Evolutionary conservation across 2,888 invertebrate species (phyloP).

Genomic region (Phorcus lineatus): DNA sequence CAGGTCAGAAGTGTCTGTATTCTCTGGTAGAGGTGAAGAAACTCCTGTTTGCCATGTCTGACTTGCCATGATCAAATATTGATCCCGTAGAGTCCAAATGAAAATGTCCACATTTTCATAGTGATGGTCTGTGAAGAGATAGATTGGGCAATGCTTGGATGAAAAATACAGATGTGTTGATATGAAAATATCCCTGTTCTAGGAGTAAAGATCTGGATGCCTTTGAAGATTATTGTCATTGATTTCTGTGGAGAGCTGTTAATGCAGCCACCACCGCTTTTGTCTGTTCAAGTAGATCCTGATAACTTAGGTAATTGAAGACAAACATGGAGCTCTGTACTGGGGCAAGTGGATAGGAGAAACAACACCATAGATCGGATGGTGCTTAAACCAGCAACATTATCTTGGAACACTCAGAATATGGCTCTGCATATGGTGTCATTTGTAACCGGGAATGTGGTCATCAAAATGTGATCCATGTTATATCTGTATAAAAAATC

Average conservation of each 20-base stretch:
- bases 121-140: background rate
- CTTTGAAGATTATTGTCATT: constrained; percentile 2
- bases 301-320: background rate
- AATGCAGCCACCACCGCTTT: background rate
- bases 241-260: background rate
- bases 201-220: background rate
- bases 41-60: background rate
- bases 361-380: no score
- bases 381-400: no score
- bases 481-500: no score
- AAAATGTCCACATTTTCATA: background rate
- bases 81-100: background rate
- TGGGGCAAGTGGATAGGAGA: no score
- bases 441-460: no score
- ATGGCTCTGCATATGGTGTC: no score
- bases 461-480: no score
- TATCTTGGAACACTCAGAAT: no score
- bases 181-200: background rate
- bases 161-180: background rate
- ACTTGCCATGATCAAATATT: background rate
- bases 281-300: background rate
- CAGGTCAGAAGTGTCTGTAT: no score
- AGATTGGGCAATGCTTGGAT: background rate
- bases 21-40: background rate
- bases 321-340: background rate